Conservation (phyloP, 2,888 invertebrate genomes). For the Mythimna pallens region DNA sequence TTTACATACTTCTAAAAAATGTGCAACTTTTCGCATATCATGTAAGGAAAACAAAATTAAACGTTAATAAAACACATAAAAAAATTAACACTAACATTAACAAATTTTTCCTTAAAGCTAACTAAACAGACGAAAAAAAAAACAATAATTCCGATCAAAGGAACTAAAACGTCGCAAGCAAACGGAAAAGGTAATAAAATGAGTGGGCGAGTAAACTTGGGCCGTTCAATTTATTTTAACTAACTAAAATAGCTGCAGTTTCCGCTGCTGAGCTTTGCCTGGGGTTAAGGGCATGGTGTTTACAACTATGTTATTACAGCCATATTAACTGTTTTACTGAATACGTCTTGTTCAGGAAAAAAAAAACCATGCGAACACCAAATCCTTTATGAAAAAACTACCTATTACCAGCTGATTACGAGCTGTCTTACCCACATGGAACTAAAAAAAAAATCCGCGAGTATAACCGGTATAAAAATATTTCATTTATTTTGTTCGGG, state of each 20-base stretch:
- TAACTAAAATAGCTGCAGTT: slow-evolving; percentile 79
- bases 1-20: background rate
- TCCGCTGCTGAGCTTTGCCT: slow-evolving; percentile 69
- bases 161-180: slow-evolving; percentile 56
- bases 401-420: background rate
- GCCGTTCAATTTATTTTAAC: slow-evolving; percentile 82
- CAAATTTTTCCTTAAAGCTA: slow-evolving; percentile 15
- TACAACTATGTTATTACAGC: slow-evolving; percentile 43
- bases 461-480: too few relatives aligned
- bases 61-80: slow-evolving; percentile 1
- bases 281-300: slow-evolving; percentile 65
- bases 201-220: slow-evolving; percentile 67
- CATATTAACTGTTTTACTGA: slow-evolving; percentile 5
- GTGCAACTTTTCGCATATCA: slow-evolving; percentile 5
- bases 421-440: background rate
- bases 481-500: too few relatives aligned
- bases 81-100: slow-evolving; percentile 21
- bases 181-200: slow-evolving; percentile 77
- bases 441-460: too few relatives aligned
- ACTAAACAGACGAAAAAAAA: slow-evolving; percentile 48
- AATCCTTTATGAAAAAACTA: background rate
- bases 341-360: background rate
- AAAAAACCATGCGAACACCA: background rate
- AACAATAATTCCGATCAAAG: slow-evolving; percentile 74
- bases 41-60: background rate